phyloP scores from a whole-genome alignment of 2,888 invertebrate species.

The Argyresthia goedartella region DNA sequence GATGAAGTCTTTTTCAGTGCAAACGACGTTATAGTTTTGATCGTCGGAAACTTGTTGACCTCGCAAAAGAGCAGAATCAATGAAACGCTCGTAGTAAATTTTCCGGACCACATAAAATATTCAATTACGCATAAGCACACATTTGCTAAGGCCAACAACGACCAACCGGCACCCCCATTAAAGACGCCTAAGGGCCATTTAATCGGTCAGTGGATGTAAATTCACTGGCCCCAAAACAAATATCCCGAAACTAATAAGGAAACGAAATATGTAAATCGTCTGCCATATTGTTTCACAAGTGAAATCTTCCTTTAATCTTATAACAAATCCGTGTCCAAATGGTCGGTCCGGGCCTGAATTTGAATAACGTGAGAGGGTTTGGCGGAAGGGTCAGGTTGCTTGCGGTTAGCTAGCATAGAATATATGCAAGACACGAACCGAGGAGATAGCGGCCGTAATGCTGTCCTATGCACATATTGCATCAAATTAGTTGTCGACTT shows the following conservation, averaged over 20 bases:
- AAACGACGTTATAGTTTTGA: neutral
- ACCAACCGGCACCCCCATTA: slow-evolving; percentile 71
- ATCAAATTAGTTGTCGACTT: slow-evolving; percentile 72
- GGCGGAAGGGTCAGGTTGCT: slow-evolving; percentile 54
- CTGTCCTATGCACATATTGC: slow-evolving; percentile 72
- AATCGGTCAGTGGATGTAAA: slow-evolving; percentile 72
- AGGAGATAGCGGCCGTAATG: slow-evolving; percentile 64
- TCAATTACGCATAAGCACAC: slow-evolving; percentile 71
- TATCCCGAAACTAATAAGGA: slow-evolving; percentile 72
- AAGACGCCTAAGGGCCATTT: slow-evolving; percentile 72
- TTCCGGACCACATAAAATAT: slow-evolving; percentile 63
- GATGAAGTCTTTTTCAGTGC: slow-evolving; percentile 16
- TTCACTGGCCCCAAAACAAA: slow-evolving; percentile 68
- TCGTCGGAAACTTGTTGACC: neutral
- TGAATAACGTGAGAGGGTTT: slow-evolving; percentile 61
- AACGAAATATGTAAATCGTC: slow-evolving; percentile 71
- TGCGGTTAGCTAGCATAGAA: slow-evolving; percentile 45
- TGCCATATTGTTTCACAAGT: slow-evolving; percentile 72
- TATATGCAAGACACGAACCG: slow-evolving; percentile 69
- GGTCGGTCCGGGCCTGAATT: slow-evolving; percentile 61
- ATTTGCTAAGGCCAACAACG: slow-evolving; percentile 68
- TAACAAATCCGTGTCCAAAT: slow-evolving; percentile 73
- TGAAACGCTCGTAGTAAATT: slow-evolving; percentile 55
- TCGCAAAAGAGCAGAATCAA: slow-evolving; percentile 31
- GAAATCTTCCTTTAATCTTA: slow-evolving; percentile 73